Evolutionary conservation across 2,113 vertebrate species (phyloP), one percentile per base, ranked within the genome.

Genomic region (Tragelaphus buxtoni): DNA sequence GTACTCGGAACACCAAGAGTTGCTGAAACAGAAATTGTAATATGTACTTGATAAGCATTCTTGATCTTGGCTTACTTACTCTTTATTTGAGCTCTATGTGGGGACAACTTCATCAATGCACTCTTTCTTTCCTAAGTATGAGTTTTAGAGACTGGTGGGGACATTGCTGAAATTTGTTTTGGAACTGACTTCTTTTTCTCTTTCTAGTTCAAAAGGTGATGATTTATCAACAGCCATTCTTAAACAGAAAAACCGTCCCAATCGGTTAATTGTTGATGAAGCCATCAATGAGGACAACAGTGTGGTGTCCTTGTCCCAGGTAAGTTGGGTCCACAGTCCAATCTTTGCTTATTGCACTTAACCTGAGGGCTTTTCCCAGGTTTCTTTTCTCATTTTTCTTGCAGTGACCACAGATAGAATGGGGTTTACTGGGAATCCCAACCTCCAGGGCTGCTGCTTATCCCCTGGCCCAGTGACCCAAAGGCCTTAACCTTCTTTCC

Each of bases 241-340:
- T 96, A 99, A 99, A 99, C 99, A 99, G 98, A 99, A 99, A 99
- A 99, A 99, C 98, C 99, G 99, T 97, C 99, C 99, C 28, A 99
- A 99, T 99, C 99, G 99, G 98, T 98, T 99, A 98, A 99, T 99
- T 98, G 99, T 99, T 72, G 99, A 99, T 98, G 99, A 99, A 98
- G 99, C 99, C 96, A 99, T 99, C 98, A 99, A 99, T 99, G 99
- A 99, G 98, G 99, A 99, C 98, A 99, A 99, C 98, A 99, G 99
- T 88, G 99, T 99, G 96, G 99, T 99, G 83, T 99, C 99, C 3
- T 99, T 99, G 94, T 99, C 99, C 95, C 99, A 99, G 99, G 99
- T 99, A 97, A 4, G 98, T 97, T 96, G 86, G 88, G 56, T 92
- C n/a, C 45, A 49, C 32, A 53, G 58, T 81, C 45, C 11, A 63